phyloP scores from a whole-genome alignment of 1,140 invertebrate genomes.

The Drosophila subobscura region DNA sequence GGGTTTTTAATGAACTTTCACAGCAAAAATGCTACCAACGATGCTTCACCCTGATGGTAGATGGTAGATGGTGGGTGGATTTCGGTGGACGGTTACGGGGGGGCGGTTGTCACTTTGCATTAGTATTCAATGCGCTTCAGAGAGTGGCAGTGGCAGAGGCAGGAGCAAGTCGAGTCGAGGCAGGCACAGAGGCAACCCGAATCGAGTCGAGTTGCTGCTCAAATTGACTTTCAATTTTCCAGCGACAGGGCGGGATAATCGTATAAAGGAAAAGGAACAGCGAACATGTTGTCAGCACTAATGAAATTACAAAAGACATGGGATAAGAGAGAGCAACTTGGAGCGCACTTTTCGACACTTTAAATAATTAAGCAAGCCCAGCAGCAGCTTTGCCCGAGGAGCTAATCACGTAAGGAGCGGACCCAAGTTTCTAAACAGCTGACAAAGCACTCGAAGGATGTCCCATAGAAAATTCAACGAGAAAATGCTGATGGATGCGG shows the following conservation, averaged over 20 bases:
- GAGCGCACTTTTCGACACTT: conserved; percentile 39
- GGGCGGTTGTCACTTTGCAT: conserved; percentile 46
- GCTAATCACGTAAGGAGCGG: conserved; percentile 2
- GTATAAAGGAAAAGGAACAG: conserved; percentile 14
- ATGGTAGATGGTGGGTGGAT: not conserved
- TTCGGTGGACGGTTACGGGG: not conserved
- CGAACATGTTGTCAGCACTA: conserved; percentile 53
- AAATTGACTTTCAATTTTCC: conserved; percentile 45
- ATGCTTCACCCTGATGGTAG: not conserved
- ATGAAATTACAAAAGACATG: conserved; percentile 67
- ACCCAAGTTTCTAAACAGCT: not conserved
- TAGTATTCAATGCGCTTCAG: conserved; percentile 45
- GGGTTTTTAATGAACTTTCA: conserved; percentile 60
- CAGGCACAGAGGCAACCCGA: too few relatives aligned
- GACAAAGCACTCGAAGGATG: not conserved
- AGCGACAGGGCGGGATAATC: conserved; percentile 25
- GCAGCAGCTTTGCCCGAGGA: not conserved
- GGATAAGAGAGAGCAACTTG: not conserved
- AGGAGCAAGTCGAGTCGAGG: too few relatives aligned
- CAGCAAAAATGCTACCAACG: conserved; percentile 32
- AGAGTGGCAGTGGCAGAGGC: not conserved
- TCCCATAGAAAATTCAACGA: not conserved
- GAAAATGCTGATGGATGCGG: too few relatives aligned
- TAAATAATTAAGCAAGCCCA: conserved; percentile 62
- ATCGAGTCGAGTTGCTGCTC: conserved; percentile 14